A percentile compares a stretch with the other conserved stretches of the same genome.
These are phyloP conservation scores for Patiria pectinifera DNA, from an alignment of 53 echinoderm and acorn worm genomes.

Conservation along the genomic window DNA sequence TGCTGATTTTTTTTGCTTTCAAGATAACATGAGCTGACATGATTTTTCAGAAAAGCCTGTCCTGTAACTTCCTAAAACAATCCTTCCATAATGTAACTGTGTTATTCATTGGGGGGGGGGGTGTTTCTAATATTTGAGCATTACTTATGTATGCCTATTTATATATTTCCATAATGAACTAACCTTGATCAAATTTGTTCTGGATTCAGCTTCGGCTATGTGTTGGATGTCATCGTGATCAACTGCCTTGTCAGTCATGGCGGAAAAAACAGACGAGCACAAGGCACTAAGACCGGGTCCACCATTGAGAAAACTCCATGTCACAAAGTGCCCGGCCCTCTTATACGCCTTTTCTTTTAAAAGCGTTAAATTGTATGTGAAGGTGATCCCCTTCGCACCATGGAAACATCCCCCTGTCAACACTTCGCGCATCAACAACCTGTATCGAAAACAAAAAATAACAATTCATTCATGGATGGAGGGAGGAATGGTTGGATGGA, in stretches of 20 bases:
- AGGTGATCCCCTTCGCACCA: not conserved
- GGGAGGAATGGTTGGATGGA: too few relatives aligned
- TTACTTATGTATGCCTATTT: not conserved
- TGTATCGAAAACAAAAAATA: constrained; percentile 6
- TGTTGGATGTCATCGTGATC: constrained; percentile 17
- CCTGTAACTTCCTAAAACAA: too few relatives aligned
- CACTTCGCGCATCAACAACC: constrained; percentile 18
- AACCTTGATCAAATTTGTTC: constrained; percentile 11
- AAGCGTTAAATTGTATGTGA: constrained; percentile 4
- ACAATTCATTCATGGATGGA: too few relatives aligned
- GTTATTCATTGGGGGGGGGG: not conserved
- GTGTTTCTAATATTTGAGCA: not conserved
- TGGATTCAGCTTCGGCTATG: constrained; percentile 10
- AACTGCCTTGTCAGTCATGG: constrained; percentile 10
- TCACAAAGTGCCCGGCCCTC: constrained; percentile 1
- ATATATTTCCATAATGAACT: not conserved
- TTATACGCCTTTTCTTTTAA: constrained; percentile 15
- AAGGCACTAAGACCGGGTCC: constrained; percentile 13
- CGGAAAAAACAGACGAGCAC: not conserved
- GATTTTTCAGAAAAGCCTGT: not conserved
- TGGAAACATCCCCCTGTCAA: constrained; percentile 16
- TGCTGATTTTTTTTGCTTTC: not conserved
- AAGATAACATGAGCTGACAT: not conserved
- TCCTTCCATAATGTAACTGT: constrained; percentile 5
- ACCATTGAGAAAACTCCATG: constrained; percentile 27